Evolutionary conservation across 2,797 vertebrate genomes (phyloP).

Genomic region (Artibeus jamaicensis): DNA sequence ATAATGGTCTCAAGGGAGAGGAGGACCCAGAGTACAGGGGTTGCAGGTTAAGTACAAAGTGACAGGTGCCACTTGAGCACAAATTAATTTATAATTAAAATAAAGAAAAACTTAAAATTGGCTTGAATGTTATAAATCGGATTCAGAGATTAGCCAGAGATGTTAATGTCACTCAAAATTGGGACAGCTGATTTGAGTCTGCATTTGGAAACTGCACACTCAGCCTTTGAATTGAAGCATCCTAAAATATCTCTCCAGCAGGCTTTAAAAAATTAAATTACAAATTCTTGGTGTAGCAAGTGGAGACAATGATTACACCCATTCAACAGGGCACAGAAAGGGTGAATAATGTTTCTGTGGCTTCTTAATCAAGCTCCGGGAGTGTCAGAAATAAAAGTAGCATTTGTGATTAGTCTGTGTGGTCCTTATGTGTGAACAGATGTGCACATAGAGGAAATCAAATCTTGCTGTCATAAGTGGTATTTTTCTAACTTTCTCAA

Average conservation of each 20-base stretch:
- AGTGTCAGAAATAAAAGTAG: not conserved
- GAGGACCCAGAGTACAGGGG: not conserved
- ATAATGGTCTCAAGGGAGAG: not conserved
- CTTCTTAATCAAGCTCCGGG: not conserved
- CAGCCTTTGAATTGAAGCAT: not conserved
- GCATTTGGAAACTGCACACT: not conserved
- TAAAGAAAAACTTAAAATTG: not conserved
- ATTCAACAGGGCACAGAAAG: not conserved
- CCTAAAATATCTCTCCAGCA: constrained; percentile 10
- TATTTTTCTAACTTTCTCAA: not conserved
- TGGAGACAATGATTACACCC: not conserved
- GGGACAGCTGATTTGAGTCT: not conserved
- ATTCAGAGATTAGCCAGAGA: not conserved
- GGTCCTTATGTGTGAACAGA: not conserved
- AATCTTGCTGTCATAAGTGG: not conserved
- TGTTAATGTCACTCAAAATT: not conserved
- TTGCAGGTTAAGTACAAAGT: not conserved
- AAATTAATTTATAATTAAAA: not conserved
- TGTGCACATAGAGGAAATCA: not conserved
- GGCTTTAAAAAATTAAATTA: not conserved
- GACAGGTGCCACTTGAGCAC: not conserved
- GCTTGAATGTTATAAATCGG: not conserved
- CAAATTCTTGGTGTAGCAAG: not conserved
- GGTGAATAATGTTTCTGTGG: not conserved
- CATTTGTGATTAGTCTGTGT: not conserved